A percentile compares a stretch with the other conserved stretches of the same genome.
Evolutionary conservation across 2,113 vertebrate genomes (phyloP).

Genomic region (Lepus americanus): DNA sequence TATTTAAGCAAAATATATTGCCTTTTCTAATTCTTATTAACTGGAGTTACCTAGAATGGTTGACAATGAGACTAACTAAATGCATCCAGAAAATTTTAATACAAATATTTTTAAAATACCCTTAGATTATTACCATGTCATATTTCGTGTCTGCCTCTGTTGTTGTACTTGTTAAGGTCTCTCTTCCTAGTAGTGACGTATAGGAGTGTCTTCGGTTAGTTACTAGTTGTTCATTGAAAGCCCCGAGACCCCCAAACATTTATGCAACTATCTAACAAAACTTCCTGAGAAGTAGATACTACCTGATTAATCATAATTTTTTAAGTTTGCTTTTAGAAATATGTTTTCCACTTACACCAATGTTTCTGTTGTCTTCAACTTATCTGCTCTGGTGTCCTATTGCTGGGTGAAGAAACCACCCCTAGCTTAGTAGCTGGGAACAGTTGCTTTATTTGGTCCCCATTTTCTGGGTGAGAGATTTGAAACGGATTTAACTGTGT

Average conservation of each 20-base stretch:
- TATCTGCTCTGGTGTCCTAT: neutral
- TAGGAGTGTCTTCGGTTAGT: neutral
- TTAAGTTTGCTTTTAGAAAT: slow-evolving; percentile 9
- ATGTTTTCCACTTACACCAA: neutral
- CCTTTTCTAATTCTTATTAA: slow-evolving; percentile 37
- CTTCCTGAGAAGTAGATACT: neutral
- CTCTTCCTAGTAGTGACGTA: neutral
- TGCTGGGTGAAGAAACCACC: neutral
- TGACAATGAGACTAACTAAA: slow-evolving; percentile 35
- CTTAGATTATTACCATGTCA: neutral
- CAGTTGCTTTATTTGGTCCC: neutral
- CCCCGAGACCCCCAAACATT: neutral
- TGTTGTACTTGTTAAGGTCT: neutral
- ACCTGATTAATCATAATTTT: neutral
- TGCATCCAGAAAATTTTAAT: slow-evolving; percentile 33
- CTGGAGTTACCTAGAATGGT: slow-evolving; percentile 10
- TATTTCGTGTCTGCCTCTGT: neutral
- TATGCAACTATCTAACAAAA: neutral
- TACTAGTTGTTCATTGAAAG: slow-evolving; percentile 19
- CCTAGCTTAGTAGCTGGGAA: neutral
- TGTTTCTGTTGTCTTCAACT: neutral
- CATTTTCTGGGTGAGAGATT: neutral
- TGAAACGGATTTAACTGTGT: neutral
- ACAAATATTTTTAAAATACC: neutral
- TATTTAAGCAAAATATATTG: slow-evolving; percentile 81